These are phyloP conservation scores for Martes flavigula DNA, from an alignment of 2,797 vertebrate genomes.

Conservation along the genomic window DNA sequence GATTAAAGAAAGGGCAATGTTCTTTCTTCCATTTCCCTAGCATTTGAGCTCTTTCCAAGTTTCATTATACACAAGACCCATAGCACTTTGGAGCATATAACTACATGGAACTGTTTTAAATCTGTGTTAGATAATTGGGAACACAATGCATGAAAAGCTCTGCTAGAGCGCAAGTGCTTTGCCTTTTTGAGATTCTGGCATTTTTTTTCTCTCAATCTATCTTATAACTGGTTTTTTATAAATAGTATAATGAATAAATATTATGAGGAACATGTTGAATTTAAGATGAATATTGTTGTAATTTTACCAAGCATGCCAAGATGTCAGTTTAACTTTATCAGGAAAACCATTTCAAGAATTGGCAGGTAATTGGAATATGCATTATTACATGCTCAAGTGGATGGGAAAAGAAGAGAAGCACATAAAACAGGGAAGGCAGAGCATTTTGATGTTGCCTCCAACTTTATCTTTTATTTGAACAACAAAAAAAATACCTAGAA, in stretches of 20 bases:
- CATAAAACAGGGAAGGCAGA: neutral
- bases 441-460: constrained; percentile 25
- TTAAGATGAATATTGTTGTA: constrained; percentile 32
- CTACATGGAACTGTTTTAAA: neutral
- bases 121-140: neutral
- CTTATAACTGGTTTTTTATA: neutral
- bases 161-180: neutral
- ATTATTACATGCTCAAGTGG: constrained; percentile 35
- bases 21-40: neutral
- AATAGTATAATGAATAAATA: constrained; percentile 32
- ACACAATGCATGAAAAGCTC: neutral
- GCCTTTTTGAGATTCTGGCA: neutral
- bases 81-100: neutral
- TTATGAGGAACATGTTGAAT: constrained; percentile 28
- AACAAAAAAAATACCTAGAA: neutral
- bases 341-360: constrained; percentile 44
- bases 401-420: neutral
- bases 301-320: constrained; percentile 51
- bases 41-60: neutral
- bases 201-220: neutral
- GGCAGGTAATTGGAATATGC: constrained; percentile 32
- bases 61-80: neutral
- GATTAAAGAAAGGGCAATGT: neutral
- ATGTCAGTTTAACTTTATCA: constrained; percentile 47
- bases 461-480: constrained; percentile 32